A percentile compares a stretch with the other conserved stretches of the same genome.
Conservation (phyloP, 2,113 vertebrate genomes). For the Ceyx cyanopectus region DNA sequence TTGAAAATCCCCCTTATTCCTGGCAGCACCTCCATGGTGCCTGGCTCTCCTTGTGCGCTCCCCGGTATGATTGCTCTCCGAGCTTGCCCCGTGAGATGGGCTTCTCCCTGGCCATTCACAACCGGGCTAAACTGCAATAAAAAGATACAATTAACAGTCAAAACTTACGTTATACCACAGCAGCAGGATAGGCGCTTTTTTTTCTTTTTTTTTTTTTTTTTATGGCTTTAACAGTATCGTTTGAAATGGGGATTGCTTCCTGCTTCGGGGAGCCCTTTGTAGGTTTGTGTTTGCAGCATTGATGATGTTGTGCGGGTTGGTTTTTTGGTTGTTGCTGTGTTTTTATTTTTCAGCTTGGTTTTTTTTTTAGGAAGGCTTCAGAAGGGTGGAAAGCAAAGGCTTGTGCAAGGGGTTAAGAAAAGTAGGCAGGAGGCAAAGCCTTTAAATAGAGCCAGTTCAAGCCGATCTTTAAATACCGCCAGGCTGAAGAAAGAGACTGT, state of each 20-base stretch:
- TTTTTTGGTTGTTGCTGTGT: not conserved
- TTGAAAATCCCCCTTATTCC: not conserved
- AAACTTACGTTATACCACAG: not conserved
- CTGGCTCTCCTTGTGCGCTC: accelerated
- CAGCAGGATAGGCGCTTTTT: not conserved
- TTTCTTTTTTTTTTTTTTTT: not conserved
- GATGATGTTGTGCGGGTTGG: not conserved
- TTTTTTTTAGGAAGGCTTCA: not conserved
- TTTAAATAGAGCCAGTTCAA: constrained; percentile 55
- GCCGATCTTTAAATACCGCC: constrained; percentile 8
- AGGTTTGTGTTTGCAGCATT: not conserved
- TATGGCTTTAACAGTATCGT: not conserved
- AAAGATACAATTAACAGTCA: not conserved
- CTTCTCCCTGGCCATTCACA: not conserved
- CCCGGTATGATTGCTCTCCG: not conserved
- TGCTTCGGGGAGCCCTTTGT: not conserved
- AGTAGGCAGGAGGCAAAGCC: constrained; percentile 12
- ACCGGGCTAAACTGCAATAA: not conserved
- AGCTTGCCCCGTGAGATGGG: not conserved
- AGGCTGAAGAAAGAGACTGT: constrained; percentile 36
- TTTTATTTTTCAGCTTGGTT: not conserved
- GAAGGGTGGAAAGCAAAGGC: not conserved
- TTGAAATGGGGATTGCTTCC: constrained; percentile 34
- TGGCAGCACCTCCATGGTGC: accelerated
- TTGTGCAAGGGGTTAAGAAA: constrained; percentile 57